Evolutionary conservation across 1,140 invertebrate genomes (phyloP).

Genomic region (Sarcophaga peregrina): DNA sequence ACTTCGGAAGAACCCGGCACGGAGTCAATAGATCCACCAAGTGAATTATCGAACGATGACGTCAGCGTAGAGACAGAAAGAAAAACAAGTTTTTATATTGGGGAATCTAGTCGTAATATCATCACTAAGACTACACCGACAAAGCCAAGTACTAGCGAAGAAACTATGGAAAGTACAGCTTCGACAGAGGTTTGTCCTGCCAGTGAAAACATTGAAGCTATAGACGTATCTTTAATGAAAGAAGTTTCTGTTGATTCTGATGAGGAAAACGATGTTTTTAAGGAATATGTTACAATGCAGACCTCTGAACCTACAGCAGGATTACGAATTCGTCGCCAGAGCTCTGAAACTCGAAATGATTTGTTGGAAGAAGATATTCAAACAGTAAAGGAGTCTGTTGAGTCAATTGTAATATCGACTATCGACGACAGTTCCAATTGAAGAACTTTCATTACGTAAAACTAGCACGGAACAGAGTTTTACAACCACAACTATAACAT

Average conservation of each 20-base stretch:
- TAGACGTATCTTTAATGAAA: conserved; percentile 59
- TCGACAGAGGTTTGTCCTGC: background rate
- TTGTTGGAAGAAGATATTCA: conserved; percentile 55
- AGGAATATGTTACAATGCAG: conserved; percentile 61
- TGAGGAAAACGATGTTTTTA: conserved; percentile 59
- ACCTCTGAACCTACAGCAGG: conserved; percentile 49
- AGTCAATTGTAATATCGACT: background rate
- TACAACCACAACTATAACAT: background rate
- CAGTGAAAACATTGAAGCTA: conserved; percentile 51
- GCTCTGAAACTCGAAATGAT: conserved; percentile 63
- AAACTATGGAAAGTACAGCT: conserved; percentile 26
- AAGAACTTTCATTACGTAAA: background rate
- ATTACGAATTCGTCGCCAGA: conserved; percentile 57
- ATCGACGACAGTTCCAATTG: background rate
- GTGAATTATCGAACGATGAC: conserved; percentile 61
- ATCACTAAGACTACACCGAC: conserved; percentile 60
- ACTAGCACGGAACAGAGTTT: background rate
- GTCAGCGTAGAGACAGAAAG: conserved; percentile 58
- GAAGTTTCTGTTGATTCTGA: conserved; percentile 62
- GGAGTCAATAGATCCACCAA: conserved; percentile 61
- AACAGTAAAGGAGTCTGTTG: conserved; percentile 50
- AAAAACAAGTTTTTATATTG: conserved; percentile 63
- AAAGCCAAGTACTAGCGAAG: conserved; percentile 40
- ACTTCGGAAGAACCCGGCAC: conserved; percentile 59
- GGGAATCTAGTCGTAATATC: conserved; percentile 63